A percentile compares a stretch with the other conserved stretches of the same genome.
These are phyloP conservation scores for Oithona nana DNA, from an alignment of 2,888 invertebrate genomes.

Conservation along the genomic window DNA sequence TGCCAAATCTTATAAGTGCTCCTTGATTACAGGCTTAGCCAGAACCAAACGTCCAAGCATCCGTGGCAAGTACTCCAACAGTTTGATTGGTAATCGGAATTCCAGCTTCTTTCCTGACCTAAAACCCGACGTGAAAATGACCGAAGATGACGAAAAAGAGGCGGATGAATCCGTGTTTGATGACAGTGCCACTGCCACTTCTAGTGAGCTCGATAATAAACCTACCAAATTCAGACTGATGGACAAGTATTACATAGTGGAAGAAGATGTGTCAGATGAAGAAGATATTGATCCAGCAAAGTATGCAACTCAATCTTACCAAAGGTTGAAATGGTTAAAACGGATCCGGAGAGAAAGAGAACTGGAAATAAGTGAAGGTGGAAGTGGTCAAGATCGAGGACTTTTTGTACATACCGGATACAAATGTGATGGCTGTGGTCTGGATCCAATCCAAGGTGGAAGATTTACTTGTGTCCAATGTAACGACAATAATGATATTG, in stretches of 20 bases:
- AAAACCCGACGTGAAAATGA: slow-evolving; percentile 56
- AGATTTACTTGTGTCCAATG: slow-evolving; percentile 52
- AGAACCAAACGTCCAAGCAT: neutral
- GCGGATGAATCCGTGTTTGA: neutral
- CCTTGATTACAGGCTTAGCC: no score
- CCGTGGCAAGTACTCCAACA: neutral
- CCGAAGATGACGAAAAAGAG: slow-evolving; percentile 36
- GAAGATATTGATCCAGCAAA: slow-evolving; percentile 25
- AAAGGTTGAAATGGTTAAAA: slow-evolving; percentile 26
- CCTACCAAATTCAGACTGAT: neutral
- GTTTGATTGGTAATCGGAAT: neutral
- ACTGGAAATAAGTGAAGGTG: slow-evolving; percentile 18
- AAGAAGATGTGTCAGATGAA: slow-evolving; percentile 23
- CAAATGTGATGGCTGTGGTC: slow-evolving; percentile 43
- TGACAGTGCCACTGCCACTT: neutral
- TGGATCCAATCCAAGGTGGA: slow-evolving; percentile 41
- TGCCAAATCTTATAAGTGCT: no score
- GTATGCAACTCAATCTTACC: slow-evolving; percentile 25
- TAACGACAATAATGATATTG: slow-evolving; percentile 23
- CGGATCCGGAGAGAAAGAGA: slow-evolving; percentile 24
- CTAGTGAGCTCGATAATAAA: neutral
- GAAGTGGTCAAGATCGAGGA: slow-evolving; percentile 15
- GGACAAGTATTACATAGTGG: neutral
- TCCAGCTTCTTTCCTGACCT: slow-evolving; percentile 70
- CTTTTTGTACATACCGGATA: slow-evolving; percentile 25